Evolutionary conservation across 2,888 invertebrate species (phyloP).

Genomic region (Pasiphila rectangulata): DNA sequence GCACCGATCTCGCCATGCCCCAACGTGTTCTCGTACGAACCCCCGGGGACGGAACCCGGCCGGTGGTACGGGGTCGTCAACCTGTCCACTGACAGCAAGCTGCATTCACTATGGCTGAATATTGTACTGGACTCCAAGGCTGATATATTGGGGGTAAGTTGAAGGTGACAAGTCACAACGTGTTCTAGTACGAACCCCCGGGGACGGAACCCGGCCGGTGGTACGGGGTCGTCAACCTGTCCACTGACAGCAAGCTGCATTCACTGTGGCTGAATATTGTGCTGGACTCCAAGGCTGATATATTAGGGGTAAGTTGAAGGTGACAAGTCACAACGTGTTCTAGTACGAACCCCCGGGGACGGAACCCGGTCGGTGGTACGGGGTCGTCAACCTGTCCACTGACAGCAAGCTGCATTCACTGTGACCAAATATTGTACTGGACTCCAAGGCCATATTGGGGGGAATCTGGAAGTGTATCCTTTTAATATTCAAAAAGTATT

Average conservation of each 20-base stretch:
- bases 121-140: slow-evolving; percentile 80
- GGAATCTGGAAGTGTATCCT: slow-evolving; percentile 69
- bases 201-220: slow-evolving; percentile 79
- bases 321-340: slow-evolving; percentile 82
- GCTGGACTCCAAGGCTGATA: slow-evolving; percentile 80
- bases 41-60: slow-evolving; percentile 74
- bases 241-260: slow-evolving; percentile 78
- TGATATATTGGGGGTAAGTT: slow-evolving; percentile 81
- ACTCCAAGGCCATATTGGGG: slow-evolving; percentile 81
- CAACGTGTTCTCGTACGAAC: slow-evolving; percentile 80
- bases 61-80: slow-evolving; percentile 83
- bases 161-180: slow-evolving; percentile 77
- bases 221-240: slow-evolving; percentile 82
- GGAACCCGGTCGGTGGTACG: slow-evolving; percentile 82
- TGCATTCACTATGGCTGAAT: slow-evolving; percentile 82
- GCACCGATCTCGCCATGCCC: slow-evolving; percentile 80
- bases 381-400: slow-evolving; percentile 78
- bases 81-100: slow-evolving; percentile 76
- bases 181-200: slow-evolving; percentile 80
- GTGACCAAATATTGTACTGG: slow-evolving; percentile 81
- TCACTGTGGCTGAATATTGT: slow-evolving; percentile 82
- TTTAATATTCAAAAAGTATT: too few species aligned
- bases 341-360: slow-evolving; percentile 76
- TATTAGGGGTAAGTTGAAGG: slow-evolving; percentile 78
- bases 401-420: slow-evolving; percentile 81